phyloP scores from a whole-genome alignment of 2,113 vertebrate species.

The Ciconia boyciana region DNA sequence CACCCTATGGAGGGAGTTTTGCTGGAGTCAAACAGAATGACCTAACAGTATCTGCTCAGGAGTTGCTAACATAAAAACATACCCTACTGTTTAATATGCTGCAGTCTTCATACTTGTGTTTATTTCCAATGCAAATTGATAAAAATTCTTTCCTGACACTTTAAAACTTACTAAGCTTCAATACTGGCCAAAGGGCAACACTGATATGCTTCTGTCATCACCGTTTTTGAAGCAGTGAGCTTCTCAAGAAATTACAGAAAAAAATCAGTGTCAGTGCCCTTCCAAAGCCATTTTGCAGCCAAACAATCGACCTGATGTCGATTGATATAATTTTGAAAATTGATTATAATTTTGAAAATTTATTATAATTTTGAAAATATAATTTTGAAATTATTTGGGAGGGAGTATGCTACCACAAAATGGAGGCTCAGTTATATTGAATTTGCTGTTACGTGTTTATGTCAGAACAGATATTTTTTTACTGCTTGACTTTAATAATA shows the following conservation, averaged over 20 bases:
- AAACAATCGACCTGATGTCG: not conserved
- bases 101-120: not conserved
- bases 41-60: not conserved
- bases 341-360: no score
- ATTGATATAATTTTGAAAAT: no score
- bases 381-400: not conserved
- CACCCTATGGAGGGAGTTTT: not conserved
- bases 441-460: not conserved
- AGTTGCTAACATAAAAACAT: not conserved
- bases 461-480: not conserved
- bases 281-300: not conserved
- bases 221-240: not conserved
- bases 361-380: no score
- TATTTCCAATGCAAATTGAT: not conserved
- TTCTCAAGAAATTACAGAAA: not conserved
- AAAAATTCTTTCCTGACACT: not conserved
- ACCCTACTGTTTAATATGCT: not conserved
- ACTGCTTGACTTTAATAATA: not conserved
- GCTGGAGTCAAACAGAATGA: not conserved
- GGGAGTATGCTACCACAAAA: not conserved
- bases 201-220: not conserved
- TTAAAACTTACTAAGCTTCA: not conserved
- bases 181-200: not conserved
- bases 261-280: not conserved
- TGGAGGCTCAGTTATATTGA: not conserved